Evolutionary conservation across 2,888 invertebrate species (phyloP), one percentile per base, ranked within the genome.

Genomic region (Bruchidius siliquastri): DNA sequence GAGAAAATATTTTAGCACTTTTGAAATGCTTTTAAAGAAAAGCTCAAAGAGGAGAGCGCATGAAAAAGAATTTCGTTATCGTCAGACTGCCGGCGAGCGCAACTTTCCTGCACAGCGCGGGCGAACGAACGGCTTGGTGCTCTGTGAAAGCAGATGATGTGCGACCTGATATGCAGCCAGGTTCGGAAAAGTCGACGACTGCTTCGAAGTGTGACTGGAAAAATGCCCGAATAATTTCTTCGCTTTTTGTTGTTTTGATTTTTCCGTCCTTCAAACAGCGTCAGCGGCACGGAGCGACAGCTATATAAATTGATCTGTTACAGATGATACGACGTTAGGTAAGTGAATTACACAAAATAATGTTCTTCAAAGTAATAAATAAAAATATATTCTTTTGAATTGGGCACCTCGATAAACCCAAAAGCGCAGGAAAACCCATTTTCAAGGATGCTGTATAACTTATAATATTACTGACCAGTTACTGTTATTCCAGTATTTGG

Each of bases 31-130:
- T 82, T 81, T 81, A 80, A 79, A 80, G 80, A 76, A 80, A 78
- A 78, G 79, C 79, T 76, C 76, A 78, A 79, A 79, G 77, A 77
- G 76, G 79, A 81, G 79, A 81, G 80, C 80, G 77, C 79, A 81
- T 80, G 79, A 78, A 81, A 80, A 82, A 81, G 82, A 82, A 82
- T 82, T 82, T 80, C 80, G 81, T 82, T 82, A 82, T 83, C 81
- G 80, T 80, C 80, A 80, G 80, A 80, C 80, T 81, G 79, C 81
- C 79, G 77, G 77, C 49, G 49, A 49, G 20, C 71, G 21, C 21
- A 81, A 80, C 77, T 80, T 81, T 78, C 71, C 72, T 71, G 74
- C 49, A 49, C 49, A 49, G 18, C 49, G 49, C 49, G 49, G 49
- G 13, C 49, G 72, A 74, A 70, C 78, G 75, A 76, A 79, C 72